These are phyloP conservation scores for Ictalurus furcatus DNA, from an alignment of 2,113 vertebrate species.

Conservation along the genomic window DNA sequence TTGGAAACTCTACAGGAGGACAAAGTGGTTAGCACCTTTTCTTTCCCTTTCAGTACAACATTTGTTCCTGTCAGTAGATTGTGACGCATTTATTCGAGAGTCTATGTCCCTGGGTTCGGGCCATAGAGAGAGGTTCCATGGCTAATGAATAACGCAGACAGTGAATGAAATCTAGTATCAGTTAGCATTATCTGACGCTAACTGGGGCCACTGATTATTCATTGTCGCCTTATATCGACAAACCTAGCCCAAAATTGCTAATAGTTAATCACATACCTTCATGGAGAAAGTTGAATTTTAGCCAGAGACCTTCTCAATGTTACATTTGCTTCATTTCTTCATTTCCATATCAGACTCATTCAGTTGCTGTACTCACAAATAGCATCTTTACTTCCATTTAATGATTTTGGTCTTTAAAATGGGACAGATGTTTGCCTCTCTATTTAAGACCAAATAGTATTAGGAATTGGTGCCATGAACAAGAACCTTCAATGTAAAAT, in stretches of 20 bases:
- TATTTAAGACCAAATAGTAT: not conserved
- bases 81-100: not conserved
- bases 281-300: not conserved
- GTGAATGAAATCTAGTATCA: not conserved
- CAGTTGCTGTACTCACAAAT: not conserved
- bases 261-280: not conserved
- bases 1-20: conserved; percentile 81
- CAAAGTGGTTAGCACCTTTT: conserved; percentile 80
- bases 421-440: not conserved
- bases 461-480: not conserved
- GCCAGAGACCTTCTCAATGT: conserved; percentile 25
- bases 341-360: conserved; percentile 15
- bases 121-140: not conserved
- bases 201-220: conserved; percentile 12
- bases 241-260: not conserved
- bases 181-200: not conserved
- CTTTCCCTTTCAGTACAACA: conserved; percentile 52
- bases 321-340: conserved; percentile 3
- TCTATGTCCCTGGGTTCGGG: not conserved
- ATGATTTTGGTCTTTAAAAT: not conserved
- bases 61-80: conserved; percentile 47
- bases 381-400: not conserved
- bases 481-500: not conserved
- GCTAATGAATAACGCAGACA: not conserved
- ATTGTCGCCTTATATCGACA: not conserved